phyloP scores from a whole-genome alignment of 2,888 invertebrate species.

The Trissolcus japonicus region DNA sequence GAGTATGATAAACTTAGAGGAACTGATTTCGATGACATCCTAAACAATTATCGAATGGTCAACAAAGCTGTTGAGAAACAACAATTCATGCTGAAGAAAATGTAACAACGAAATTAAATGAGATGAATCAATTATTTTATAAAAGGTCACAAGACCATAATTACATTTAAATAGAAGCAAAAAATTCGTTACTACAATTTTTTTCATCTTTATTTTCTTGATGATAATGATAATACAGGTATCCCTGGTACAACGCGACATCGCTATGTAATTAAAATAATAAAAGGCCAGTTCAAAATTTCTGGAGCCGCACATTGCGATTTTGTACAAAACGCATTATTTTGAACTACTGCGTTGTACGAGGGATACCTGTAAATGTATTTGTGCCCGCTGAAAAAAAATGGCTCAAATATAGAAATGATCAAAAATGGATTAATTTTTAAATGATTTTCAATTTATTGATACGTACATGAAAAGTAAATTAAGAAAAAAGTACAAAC shows the following conservation, averaged over 20 bases:
- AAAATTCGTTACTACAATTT: not conserved
- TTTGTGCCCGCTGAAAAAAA: not conserved
- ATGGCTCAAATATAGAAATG: not conserved
- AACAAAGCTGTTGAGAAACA: conserved; percentile 73
- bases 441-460: not conserved
- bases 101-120: not conserved
- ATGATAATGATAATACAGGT: not conserved
- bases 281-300: too few species aligned
- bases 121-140: not conserved
- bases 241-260: too few species aligned
- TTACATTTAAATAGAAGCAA: not conserved
- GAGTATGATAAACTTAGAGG: conserved; percentile 74
- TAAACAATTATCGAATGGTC: conserved; percentile 74
- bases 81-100: not conserved
- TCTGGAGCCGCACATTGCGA: too few species aligned
- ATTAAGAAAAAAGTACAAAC: not conserved
- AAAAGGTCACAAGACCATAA: not conserved
- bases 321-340: too few species aligned
- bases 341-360: too few species aligned
- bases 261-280: too few species aligned
- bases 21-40: conserved; percentile 75
- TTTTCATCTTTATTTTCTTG: not conserved
- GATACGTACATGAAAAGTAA: not conserved
- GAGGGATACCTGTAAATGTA: too few species aligned
- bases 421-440: not conserved